These are phyloP conservation scores for Phymatocera aterrima DNA, from an alignment of 2,888 invertebrate species.

Conservation along the genomic window DNA sequence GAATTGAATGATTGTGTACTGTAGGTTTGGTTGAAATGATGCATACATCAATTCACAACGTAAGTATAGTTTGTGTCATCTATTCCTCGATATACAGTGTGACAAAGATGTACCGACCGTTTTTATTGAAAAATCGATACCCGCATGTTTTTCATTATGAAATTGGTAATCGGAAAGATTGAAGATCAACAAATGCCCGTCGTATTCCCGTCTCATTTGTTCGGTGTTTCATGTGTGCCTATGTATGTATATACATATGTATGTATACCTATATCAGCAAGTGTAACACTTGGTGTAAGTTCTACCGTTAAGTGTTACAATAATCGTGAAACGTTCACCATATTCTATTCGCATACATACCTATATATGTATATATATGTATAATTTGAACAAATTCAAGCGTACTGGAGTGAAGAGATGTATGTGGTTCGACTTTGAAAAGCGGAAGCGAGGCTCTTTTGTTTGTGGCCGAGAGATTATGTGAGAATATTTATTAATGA, in stretches of 20 bases:
- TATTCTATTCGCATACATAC: not conserved
- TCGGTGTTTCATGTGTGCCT: conserved; percentile 11
- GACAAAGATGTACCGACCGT: not conserved
- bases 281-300: conserved; percentile 25
- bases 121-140: not conserved
- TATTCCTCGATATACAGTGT: conserved; percentile 2
- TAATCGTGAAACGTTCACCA: conserved; percentile 9
- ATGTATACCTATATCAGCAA: conserved; percentile 4
- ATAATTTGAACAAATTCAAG: not conserved
- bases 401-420: conserved; percentile 25
- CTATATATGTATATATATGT: conserved; percentile 1
- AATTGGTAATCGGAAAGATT: not conserved
- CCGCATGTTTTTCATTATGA: not conserved
- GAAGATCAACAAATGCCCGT: not conserved
- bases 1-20: conserved; percentile 10
- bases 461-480: conserved; percentile 24
- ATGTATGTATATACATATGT: too few relatives aligned
- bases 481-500: not conserved
- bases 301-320: conserved; percentile 38
- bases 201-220: not conserved
- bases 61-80: not conserved
- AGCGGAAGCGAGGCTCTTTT: conserved; percentile 34
- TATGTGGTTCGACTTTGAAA: conserved; percentile 18
- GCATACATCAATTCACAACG: conserved; percentile 39
- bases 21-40: conserved; percentile 5